These are phyloP conservation scores for Aphidius colemani DNA, from an alignment of 2,888 invertebrate genomes.

Conservation along the genomic window DNA sequence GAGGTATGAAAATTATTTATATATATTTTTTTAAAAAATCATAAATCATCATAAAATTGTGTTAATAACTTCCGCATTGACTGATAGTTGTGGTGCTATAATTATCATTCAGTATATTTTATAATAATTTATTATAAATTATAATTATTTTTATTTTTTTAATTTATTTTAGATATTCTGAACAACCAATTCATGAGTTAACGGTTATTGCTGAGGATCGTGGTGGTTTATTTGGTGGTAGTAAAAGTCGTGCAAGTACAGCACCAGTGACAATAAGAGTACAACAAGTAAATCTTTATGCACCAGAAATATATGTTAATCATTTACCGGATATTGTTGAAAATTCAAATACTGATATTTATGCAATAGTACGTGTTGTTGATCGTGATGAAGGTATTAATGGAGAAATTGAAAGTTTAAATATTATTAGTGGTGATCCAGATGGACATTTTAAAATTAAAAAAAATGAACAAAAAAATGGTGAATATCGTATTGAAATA, in stretches of 20 bases:
- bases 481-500: slow-evolving; percentile 81
- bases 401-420: slow-evolving; percentile 80
- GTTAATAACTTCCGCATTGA: not conserved
- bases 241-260: slow-evolving; percentile 68
- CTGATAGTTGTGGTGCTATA: not conserved
- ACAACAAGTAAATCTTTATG: slow-evolving; percentile 78
- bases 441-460: slow-evolving; percentile 85
- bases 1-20: slow-evolving; percentile 49
- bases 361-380: slow-evolving; percentile 84
- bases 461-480: slow-evolving; percentile 58
- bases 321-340: slow-evolving; percentile 81
- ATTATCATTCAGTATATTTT: too few species aligned
- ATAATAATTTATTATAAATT: not conserved
- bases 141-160: not conserved
- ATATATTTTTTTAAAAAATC: too few species aligned
- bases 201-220: slow-evolving; percentile 86
- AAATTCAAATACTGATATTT: slow-evolving; percentile 81
- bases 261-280: slow-evolving; percentile 80
- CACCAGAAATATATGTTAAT: slow-evolving; percentile 82
- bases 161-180: slow-evolving; percentile 63
- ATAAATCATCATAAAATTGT: too few species aligned
- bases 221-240: slow-evolving; percentile 66
- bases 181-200: slow-evolving; percentile 73
- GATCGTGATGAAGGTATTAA: slow-evolving; percentile 85
- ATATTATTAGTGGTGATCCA: slow-evolving; percentile 88